These are phyloP conservation scores for Trachymyrmex cornetzi DNA, from an alignment of 1,140 invertebrate species.

Conservation along the genomic window DNA sequence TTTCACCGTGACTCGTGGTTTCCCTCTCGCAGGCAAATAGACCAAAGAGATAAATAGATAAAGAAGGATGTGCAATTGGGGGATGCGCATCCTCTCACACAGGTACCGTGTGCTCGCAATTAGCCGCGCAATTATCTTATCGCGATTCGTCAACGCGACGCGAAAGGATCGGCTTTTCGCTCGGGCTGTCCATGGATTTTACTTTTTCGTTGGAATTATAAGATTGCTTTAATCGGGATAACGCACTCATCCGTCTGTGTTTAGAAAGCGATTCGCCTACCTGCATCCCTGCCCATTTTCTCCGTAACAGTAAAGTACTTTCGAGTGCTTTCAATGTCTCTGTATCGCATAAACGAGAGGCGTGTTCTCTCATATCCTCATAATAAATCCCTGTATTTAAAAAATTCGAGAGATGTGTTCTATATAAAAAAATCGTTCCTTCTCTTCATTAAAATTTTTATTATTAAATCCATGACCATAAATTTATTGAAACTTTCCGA, in stretches of 20 bases:
- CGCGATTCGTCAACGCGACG: background rate
- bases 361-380: background rate
- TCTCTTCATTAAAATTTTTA: background rate
- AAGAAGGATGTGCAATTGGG: slow-evolving; percentile 9
- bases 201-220: slow-evolving; percentile 6
- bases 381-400: background rate
- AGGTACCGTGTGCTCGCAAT: slow-evolving; percentile 1
- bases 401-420: background rate
- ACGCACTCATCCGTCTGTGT: slow-evolving; percentile 58
- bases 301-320: slow-evolving; percentile 45
- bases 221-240: slow-evolving; percentile 45
- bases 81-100: background rate
- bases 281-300: slow-evolving; percentile 56
- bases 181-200: background rate
- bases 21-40: slow-evolving; percentile 75
- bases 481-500: slow-evolving; percentile 1
- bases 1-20: slow-evolving; percentile 74
- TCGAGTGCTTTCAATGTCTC: slow-evolving; percentile 50
- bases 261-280: slow-evolving; percentile 72
- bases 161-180: background rate
- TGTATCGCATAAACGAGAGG: background rate
- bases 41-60: slow-evolving; percentile 57
- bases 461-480: background rate
- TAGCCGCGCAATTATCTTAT: slow-evolving; percentile 48
- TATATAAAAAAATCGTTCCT: background rate